Percentiles rank a stretch among this genome's conserved stretches.
phyloP scores from a whole-genome alignment of 2,888 invertebrate species.

The Stenodema calcarata region DNA sequence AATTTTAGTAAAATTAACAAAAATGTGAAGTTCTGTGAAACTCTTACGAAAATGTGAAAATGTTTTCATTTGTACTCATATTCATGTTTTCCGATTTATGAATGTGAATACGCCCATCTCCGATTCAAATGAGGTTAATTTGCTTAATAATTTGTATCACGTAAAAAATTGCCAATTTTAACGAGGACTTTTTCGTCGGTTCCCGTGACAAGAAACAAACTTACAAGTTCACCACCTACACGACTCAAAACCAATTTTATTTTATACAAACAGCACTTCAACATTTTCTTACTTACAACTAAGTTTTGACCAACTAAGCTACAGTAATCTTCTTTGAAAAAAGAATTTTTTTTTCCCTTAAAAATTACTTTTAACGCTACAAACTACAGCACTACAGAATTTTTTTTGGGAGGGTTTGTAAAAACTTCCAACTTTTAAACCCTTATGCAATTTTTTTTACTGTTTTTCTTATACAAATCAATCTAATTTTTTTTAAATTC shows the following conservation, averaged over 20 bases:
- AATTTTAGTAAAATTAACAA: too few species aligned
- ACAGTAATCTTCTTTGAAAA: slow-evolving; percentile 32
- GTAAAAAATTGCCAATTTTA: slow-evolving; percentile 5
- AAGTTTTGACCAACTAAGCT: slow-evolving; percentile 40
- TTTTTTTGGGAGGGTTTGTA: slow-evolving; percentile 31
- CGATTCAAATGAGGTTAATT: too few species aligned
- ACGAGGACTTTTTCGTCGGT: slow-evolving; percentile 7
- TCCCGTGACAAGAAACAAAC: slow-evolving; percentile 1
- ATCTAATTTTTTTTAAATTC: slow-evolving; percentile 44
- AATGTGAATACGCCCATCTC: too few species aligned
- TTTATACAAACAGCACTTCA: slow-evolving; percentile 36
- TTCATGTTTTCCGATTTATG: too few species aligned
- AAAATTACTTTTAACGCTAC: slow-evolving; percentile 37
- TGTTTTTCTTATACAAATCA: slow-evolving; percentile 39
- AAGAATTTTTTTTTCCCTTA: slow-evolving; percentile 8
- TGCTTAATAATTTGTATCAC: not conserved
- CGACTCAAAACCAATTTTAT: slow-evolving; percentile 16
- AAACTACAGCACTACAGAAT: slow-evolving; percentile 41
- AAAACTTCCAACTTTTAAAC: not conserved
- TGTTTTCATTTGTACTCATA: not conserved
- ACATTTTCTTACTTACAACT: slow-evolving; percentile 15
- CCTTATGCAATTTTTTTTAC: slow-evolving; percentile 10
- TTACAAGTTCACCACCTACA: not conserved
- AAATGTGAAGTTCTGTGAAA: too few species aligned
- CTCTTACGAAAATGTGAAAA: too few species aligned